Conservation (phyloP, 2,113 vertebrate species). For the Toxotes jaculatrix region DNA sequence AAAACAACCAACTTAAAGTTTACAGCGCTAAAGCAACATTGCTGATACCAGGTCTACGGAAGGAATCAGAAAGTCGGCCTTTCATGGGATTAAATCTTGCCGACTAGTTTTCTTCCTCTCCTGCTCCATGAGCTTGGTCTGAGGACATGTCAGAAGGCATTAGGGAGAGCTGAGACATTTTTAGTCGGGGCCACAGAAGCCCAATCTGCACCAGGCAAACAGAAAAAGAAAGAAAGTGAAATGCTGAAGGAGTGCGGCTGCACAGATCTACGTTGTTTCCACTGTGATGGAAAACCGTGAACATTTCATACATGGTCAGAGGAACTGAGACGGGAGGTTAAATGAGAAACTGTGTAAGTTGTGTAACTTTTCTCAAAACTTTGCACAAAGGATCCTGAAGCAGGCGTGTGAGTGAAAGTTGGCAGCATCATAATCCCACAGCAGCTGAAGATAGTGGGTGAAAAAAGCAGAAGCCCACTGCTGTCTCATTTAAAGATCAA, state of each 20-base stretch:
- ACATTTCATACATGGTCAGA: neutral
- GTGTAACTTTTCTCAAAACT: neutral
- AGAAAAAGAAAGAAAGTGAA: slow-evolving; percentile 4
- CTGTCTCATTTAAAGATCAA: neutral
- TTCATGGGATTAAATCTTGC: slow-evolving; percentile 34
- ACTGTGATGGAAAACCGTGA: slow-evolving; percentile 5
- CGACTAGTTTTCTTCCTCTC: slow-evolving; percentile 3
- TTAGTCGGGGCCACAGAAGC: slow-evolving; percentile 4
- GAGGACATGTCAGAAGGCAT: slow-evolving; percentile 33
- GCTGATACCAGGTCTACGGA: slow-evolving; percentile 26
- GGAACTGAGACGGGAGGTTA: neutral
- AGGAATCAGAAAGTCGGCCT: slow-evolving; percentile 36
- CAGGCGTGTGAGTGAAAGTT: neutral
- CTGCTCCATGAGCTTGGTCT: slow-evolving; percentile 13
- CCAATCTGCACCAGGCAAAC: slow-evolving; percentile 24
- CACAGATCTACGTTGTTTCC: slow-evolving; percentile 12
- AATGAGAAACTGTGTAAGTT: neutral
- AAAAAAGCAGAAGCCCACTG: neutral
- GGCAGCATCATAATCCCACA: neutral
- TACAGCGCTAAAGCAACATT: neutral
- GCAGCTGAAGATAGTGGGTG: neutral
- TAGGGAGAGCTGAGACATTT: slow-evolving; percentile 1
- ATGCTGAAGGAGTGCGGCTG: neutral
- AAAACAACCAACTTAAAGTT: neutral
- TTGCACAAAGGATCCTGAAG: neutral